These are phyloP conservation scores for Maniola jurtina DNA, from an alignment of 1,140 invertebrate species.

Conservation along the genomic window DNA sequence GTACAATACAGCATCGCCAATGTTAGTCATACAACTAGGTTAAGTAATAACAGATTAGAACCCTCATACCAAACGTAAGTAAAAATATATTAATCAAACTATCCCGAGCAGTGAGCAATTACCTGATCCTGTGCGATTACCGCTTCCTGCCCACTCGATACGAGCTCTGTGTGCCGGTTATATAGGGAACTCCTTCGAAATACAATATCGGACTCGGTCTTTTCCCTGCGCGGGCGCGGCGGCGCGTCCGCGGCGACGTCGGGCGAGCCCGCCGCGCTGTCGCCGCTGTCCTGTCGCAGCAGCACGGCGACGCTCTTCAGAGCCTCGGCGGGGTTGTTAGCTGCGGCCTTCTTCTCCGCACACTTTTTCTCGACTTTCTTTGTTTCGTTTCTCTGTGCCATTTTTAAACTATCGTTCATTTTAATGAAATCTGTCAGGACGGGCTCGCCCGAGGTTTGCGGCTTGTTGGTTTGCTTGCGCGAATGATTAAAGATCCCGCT, in stretches of 20 bases:
- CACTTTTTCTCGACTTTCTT: conserved; percentile 54
- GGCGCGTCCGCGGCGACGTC: conserved; percentile 61
- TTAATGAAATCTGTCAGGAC: conserved; percentile 85
- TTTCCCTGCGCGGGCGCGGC: conserved; percentile 86
- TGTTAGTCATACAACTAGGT: conserved; percentile 60
- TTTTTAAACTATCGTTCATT: conserved; percentile 78
- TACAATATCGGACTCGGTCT: conserved; percentile 91
- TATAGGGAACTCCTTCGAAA: conserved; percentile 83
- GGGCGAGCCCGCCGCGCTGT: conserved; percentile 55
- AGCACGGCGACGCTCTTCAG: conserved; percentile 67
- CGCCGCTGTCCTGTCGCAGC: conserved; percentile 61
- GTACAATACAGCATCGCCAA: conserved; percentile 45
- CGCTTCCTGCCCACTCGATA: conserved; percentile 75
- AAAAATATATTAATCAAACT: conserved; percentile 65
- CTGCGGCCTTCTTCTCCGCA: conserved; percentile 40
- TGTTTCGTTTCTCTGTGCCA: conserved; percentile 54
- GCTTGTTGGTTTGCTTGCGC: conserved; percentile 76
- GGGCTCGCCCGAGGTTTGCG: conserved; percentile 82
- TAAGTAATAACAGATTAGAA: conserved; percentile 54
- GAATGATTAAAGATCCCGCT: conserved; percentile 84
- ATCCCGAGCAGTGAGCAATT: conserved; percentile 72
- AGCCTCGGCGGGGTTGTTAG: conserved; percentile 63
- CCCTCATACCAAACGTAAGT: conserved; percentile 71
- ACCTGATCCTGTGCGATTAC: conserved; percentile 75
- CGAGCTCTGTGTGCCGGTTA: conserved; percentile 81